Evolutionary conservation across 2,888 invertebrate genomes (phyloP).

Genomic region (Caenorhabditis wallacei): DNA sequence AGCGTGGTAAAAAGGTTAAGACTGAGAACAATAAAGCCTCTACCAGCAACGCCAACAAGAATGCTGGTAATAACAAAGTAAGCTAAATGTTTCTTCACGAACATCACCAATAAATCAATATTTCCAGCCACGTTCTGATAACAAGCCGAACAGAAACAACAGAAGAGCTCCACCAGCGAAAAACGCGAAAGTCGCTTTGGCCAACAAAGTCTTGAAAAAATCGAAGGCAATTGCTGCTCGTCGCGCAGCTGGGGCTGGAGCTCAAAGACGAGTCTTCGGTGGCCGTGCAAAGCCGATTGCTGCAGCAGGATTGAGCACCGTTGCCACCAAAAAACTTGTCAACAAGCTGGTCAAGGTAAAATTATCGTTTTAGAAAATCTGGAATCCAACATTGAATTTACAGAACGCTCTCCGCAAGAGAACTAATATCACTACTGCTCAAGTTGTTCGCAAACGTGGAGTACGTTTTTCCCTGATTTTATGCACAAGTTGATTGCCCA

Average conservation of each 20-base stretch:
- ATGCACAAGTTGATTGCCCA: constrained; percentile 21
- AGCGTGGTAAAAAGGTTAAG: constrained; percentile 16
- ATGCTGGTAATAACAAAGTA: constrained; percentile 24
- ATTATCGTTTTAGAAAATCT: neutral
- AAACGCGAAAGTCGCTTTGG: constrained; percentile 31
- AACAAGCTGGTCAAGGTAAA: constrained; percentile 64
- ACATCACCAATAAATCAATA: too few relatives aligned
- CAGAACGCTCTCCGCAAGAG: constrained; percentile 65
- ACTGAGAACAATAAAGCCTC: neutral
- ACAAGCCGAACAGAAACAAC: constrained; percentile 24
- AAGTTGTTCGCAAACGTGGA: constrained; percentile 56
- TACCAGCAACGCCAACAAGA: constrained; percentile 20
- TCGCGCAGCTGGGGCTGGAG: constrained; percentile 23
- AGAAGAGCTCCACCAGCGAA: constrained; percentile 44
- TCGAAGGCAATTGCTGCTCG: constrained; percentile 39
- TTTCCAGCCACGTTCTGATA: constrained; percentile 26
- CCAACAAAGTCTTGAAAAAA: constrained; percentile 48
- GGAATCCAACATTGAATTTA: neutral
- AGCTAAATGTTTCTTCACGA: neutral
- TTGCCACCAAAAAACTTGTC: constrained; percentile 63
- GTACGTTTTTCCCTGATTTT: constrained; percentile 61
- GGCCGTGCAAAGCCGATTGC: constrained; percentile 27
- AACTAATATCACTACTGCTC: constrained; percentile 38
- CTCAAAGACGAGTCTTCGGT: constrained; percentile 14
- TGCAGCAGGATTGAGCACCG: constrained; percentile 32